Evolutionary conservation across 64 coral and sea anemone genomes (phyloP).

Genomic region (Pocillopora verrucosa): DNA sequence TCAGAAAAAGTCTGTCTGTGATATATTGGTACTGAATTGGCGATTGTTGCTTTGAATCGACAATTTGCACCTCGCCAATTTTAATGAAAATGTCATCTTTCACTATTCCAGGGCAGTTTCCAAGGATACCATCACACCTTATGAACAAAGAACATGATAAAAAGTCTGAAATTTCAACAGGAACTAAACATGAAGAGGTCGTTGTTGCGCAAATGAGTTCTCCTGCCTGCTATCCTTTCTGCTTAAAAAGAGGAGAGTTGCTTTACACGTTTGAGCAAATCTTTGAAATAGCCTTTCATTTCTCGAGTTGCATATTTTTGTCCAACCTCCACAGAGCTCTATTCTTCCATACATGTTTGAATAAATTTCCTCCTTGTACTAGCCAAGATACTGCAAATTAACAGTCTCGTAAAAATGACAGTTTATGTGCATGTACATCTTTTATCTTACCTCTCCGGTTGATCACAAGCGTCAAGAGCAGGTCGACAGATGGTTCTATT

Average conservation of each 20-base stretch:
- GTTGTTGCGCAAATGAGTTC: background rate
- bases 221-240: no score
- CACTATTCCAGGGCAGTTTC: slow-evolving; percentile 55
- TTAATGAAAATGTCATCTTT: slow-evolving; percentile 40
- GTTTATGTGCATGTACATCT: background rate
- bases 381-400: background rate
- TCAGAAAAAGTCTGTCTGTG: slow-evolving; percentile 51
- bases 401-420: background rate
- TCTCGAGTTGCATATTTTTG: no score
- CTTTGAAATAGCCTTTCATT: no score
- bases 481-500: slow-evolving; percentile 66
- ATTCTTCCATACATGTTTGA: no score
- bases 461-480: slow-evolving; percentile 64
- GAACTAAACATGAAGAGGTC: no score
- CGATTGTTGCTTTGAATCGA: slow-evolving; percentile 17
- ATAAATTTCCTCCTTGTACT: no score
- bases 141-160: background rate
- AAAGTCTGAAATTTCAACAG: background rate
- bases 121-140: slow-evolving; percentile 66
- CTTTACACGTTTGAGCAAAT: no score
- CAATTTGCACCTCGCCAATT: slow-evolving; percentile 47
- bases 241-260: no score
- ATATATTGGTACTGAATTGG: slow-evolving; percentile 41
- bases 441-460: slow-evolving; percentile 66
- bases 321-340: no score